phyloP scores from a whole-genome alignment of 2,888 invertebrate genomes.

The Drosophila limbata region DNA sequence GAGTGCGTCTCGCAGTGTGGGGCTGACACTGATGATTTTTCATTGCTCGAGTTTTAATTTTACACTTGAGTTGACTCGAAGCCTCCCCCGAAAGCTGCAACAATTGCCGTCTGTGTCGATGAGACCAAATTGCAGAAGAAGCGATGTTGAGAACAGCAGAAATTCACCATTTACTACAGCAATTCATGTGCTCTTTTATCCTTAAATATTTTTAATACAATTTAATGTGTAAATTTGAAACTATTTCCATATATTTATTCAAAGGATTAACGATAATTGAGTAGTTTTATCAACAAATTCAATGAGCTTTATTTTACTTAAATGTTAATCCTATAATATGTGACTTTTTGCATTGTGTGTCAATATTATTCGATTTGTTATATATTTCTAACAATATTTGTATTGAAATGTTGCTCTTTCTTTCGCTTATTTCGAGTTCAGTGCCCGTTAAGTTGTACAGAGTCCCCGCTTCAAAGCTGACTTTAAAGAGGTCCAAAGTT shows the following conservation, averaged over 20 bases:
- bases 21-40: constrained; percentile 83
- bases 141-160: constrained; percentile 16
- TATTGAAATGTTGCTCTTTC: not conserved
- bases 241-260: not conserved
- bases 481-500: constrained; percentile 49
- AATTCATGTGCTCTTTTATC: not conserved
- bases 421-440: constrained; percentile 37
- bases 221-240: not conserved
- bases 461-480: constrained; percentile 10
- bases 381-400: not conserved
- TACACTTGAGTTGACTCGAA: constrained; percentile 83
- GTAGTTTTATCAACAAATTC: not conserved
- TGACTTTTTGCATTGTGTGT: too few relatives aligned
- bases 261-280: not conserved
- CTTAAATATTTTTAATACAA: not conserved
- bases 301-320: too few relatives aligned
- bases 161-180: not conserved
- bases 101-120: constrained; percentile 34
- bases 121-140: constrained; percentile 26
- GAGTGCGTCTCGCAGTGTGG: constrained; percentile 37
- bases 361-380: too few relatives aligned
- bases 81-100: constrained; percentile 39
- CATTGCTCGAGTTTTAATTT: constrained; percentile 85
- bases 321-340: too few relatives aligned
- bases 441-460: constrained; percentile 52